A percentile compares a stretch with the other conserved stretches of the same genome.
Evolutionary conservation across 23 tunicate genomes (phyloP).

Genomic region (Styela plicata): DNA sequence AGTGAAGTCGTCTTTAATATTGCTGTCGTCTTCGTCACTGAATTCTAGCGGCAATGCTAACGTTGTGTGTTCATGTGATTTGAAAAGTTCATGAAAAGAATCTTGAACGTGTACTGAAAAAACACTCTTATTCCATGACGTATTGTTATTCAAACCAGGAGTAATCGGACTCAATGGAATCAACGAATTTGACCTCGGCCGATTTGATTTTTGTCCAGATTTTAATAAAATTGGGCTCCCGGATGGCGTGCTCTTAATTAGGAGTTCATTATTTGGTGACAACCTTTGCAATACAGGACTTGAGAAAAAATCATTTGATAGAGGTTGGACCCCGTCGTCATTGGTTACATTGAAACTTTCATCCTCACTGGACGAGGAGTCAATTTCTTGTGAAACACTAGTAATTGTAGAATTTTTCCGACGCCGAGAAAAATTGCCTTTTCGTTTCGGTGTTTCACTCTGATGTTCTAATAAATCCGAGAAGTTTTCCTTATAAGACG

Average conservation of each 20-base stretch:
- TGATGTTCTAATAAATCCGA: neutral
- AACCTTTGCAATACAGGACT: neutral
- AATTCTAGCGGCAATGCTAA: slow-evolving; percentile 16
- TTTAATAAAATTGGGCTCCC: neutral
- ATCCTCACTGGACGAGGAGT: neutral
- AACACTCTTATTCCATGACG: neutral
- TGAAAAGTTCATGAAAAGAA: neutral
- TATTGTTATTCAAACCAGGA: neutral
- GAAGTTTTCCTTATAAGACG: neutral
- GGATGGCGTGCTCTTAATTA: slow-evolving; percentile 1
- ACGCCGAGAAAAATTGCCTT: neutral
- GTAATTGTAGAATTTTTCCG: neutral
- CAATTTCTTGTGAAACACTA: neutral
- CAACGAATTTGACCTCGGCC: neutral
- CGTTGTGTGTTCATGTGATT: neutral
- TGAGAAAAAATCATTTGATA: neutral
- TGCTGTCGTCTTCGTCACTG: neutral
- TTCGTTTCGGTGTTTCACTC: neutral
- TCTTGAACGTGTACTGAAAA: slow-evolving; percentile 19
- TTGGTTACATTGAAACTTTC: neutral
- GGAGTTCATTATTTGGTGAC: neutral
- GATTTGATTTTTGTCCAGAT: neutral
- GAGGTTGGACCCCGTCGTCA: neutral
- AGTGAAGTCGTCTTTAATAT: slow-evolving; percentile 4
- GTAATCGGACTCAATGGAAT: slow-evolving; percentile 19